Base-by-base conservation (phyloP, 2,113 vertebrate genomes). In the Elgaria multicarinata region DNA sequence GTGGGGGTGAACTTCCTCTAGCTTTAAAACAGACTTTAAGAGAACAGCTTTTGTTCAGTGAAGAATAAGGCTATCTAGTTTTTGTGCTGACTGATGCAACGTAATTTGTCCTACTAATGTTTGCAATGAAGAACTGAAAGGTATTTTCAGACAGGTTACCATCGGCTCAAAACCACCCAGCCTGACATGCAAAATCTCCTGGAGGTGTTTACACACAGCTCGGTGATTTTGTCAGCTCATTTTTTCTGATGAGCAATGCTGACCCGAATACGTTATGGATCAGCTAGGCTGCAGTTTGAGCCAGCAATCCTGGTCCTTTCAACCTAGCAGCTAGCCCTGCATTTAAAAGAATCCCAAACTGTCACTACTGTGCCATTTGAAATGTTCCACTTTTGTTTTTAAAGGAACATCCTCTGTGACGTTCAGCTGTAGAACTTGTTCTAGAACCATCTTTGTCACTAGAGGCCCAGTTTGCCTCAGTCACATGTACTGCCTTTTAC, bases 21-120 rank as follows among this genome's bases (percentile, higher is more conserved):
- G 46, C 44, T 90, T 67, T 24, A 53, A 69, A 87, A 71, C 67
- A 74, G 53, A 28, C 39, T 84, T 36, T 62, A 28, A 39, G 18
- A 79, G 83, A 90, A 64, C 67, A 74, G 42, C 69, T 86, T 90
- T 72, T 86, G n/a, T 82, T 75, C 69, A 64, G 31, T 71, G 67
- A 81, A 90, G 31, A 81, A 44, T 87, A 53, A 87, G 69, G 12
- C 62, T 18, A 83, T 83, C 79, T 53, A 53, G 33, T 64, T 67
- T 83, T 44, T 31, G 6, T 75, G 66, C 85, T 92, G 42, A 89
- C 44, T 82, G 85, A 64, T 31, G 2, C 4, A 84, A 0, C 3
- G 46, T 26, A 88, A 4, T 39, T 87, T 0, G 0, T 1, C 20
- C 76, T 83, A 84, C 42, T 62, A 92, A 75, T 46, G 31, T 0